These are phyloP conservation scores for Atrichornis clamosus DNA, from an alignment of 2,113 vertebrate genomes.

Conservation along the genomic window DNA sequence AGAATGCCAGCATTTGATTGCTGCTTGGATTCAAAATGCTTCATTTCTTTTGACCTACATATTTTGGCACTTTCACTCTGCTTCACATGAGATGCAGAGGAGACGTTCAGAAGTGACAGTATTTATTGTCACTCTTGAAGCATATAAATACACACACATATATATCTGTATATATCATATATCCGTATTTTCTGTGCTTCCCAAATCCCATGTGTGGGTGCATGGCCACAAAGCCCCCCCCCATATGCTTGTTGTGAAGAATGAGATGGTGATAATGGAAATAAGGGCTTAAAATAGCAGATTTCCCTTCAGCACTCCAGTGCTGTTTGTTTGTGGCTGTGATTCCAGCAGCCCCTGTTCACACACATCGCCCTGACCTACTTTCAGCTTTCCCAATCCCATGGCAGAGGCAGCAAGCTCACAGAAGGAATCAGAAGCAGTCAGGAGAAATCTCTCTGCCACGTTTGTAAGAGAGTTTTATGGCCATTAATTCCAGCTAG, in stretches of 20 bases:
- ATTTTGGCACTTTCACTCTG: neutral
- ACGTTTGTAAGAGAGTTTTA: neutral
- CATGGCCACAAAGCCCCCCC: neutral
- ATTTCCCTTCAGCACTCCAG: neutral
- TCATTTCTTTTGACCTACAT: neutral
- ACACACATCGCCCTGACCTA: conserved; percentile 40
- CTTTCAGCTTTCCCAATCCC: conserved; percentile 27
- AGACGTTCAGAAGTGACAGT: neutral
- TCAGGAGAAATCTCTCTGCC: neutral
- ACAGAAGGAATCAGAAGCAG: neutral
- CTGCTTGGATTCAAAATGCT: neutral
- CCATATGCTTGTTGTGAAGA: neutral
- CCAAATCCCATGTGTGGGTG: neutral
- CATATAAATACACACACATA: accelerated
- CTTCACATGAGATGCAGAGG: neutral
- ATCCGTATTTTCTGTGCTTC: neutral
- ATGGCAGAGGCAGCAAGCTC: neutral
- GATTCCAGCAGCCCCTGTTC: neutral
- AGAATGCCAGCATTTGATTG: neutral
- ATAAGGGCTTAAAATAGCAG: conserved; percentile 22
- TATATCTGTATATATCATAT: accelerated
- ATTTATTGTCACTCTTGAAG: neutral
- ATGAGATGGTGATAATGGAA: neutral
- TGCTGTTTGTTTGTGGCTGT: neutral
- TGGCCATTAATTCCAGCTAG: conserved; percentile 38